phyloP scores from a whole-genome alignment of 2,797 vertebrate species.

The Liasis olivaceus region DNA sequence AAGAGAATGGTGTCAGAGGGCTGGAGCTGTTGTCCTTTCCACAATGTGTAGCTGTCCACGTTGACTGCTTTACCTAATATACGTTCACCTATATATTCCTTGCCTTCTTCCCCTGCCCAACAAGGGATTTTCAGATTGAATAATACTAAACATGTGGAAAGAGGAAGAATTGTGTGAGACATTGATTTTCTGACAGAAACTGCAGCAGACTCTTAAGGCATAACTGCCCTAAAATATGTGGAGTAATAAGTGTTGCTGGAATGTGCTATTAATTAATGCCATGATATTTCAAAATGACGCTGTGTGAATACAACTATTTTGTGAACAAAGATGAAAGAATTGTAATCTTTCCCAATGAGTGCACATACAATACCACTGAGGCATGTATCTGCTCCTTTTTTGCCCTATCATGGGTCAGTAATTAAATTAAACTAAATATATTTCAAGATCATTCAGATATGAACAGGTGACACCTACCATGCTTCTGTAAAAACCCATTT shows the following conservation, averaged over 20 bases:
- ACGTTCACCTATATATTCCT: background rate
- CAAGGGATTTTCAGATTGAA: background rate
- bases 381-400: slow-evolving; percentile 7
- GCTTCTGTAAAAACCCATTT: slow-evolving; percentile 3
- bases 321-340: background rate
- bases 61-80: background rate
- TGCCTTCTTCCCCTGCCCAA: background rate
- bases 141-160: background rate
- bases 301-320: background rate
- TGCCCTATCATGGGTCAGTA: background rate
- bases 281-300: background rate
- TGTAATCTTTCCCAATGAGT: background rate
- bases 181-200: background rate
- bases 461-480: slow-evolving; percentile 18
- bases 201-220: background rate
- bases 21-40: background rate
- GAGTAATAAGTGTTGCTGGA: background rate
- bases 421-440: slow-evolving; percentile 12
- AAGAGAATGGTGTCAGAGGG: background rate
- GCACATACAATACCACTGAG: background rate
- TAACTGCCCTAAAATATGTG: background rate
- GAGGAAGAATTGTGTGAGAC: background rate
- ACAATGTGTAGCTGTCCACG: background rate
- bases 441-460: slow-evolving; percentile 20
- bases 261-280: background rate